phyloP scores from a whole-genome alignment of 2,113 vertebrate genomes.

The Passer domesticus region DNA sequence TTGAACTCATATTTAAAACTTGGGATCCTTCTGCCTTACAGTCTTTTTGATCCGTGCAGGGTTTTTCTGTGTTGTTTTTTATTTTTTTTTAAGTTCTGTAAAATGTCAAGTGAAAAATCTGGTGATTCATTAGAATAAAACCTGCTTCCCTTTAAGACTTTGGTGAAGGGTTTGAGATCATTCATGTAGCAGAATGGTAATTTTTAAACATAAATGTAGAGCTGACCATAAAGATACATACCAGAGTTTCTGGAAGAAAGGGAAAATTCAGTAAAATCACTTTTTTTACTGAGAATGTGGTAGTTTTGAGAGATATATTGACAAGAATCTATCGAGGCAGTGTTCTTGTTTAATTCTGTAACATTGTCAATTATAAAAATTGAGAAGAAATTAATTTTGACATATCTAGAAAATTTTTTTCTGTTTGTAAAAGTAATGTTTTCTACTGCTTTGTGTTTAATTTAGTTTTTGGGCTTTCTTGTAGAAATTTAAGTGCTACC shows the following conservation, averaged over 20 bases:
- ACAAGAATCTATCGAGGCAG: neutral
- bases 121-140: neutral
- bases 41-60: accelerated
- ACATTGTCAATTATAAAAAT: neutral
- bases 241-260: neutral
- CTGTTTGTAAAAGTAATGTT: neutral
- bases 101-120: neutral
- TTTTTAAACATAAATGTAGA: neutral
- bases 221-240: neutral
- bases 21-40: accelerated
- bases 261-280: neutral
- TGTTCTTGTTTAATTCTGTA: neutral
- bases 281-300: neutral
- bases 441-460: neutral
- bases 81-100: neutral
- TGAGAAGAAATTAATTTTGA: neutral
- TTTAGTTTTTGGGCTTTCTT: neutral
- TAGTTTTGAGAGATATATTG: neutral
- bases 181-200: neutral
- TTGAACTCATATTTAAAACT: neutral
- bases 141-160: neutral
- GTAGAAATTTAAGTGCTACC: neutral
- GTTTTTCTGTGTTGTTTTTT: neutral
- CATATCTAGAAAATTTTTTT: neutral
- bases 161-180: neutral